Percentiles rank a stretch among this genome's conserved stretches.
These are phyloP conservation scores for Tamias sibiricus DNA, from an alignment of 2,113 vertebrate species.

Conservation along the genomic window DNA sequence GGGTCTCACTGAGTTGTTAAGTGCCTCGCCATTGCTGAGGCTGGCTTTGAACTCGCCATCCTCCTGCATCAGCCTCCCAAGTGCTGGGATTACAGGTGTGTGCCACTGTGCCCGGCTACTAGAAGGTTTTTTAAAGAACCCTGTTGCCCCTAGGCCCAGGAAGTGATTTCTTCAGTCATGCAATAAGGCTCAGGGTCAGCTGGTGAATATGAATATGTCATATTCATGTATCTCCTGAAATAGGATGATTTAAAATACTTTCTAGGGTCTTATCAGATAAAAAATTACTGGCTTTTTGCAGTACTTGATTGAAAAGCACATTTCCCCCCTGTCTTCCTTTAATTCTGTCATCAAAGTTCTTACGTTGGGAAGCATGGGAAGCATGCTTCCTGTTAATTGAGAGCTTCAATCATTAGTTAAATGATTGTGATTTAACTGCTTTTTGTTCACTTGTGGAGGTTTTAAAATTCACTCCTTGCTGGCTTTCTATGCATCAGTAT, in stretches of 20 bases:
- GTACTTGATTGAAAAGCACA: background rate
- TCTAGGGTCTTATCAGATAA: background rate
- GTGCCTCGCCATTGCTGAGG: no score
- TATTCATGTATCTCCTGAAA: background rate
- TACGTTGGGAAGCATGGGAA: background rate
- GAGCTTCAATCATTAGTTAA: constrained; percentile 7
- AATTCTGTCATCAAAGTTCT: background rate
- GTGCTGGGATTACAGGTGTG: no score
- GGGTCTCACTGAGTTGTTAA: no score
- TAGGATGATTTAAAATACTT: background rate
- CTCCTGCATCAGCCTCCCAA: no score
- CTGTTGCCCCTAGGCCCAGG: background rate
- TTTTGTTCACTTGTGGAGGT: background rate
- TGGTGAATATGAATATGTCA: background rate
- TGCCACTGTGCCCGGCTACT: no score
- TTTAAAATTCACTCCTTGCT: background rate
- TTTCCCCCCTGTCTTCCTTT: background rate
- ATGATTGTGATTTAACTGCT: background rate
- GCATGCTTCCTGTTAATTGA: background rate
- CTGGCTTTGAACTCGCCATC: no score
- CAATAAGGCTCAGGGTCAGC: background rate
- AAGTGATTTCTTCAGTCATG: background rate
- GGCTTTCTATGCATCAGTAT: background rate
- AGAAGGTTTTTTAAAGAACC: background rate
- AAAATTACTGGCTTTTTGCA: background rate